Percentiles rank a stretch among this genome's conserved stretches.
Conservation (phyloP, 2,888 invertebrate species). For the Cheilosia vernalis region DNA sequence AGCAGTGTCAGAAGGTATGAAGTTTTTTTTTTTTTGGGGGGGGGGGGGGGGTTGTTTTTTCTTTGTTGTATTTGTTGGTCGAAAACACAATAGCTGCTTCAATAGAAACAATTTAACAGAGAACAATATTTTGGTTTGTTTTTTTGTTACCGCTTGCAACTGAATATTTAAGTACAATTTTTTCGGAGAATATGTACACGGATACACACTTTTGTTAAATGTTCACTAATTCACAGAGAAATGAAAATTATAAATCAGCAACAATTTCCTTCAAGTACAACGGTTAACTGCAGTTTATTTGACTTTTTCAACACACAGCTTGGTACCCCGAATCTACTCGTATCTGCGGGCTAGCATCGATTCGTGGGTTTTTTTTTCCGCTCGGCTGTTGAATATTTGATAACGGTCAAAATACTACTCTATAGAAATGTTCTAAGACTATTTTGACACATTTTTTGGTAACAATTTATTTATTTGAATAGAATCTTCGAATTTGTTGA, state of each 20-base stretch:
- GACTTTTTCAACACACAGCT: neutral
- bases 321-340: neutral
- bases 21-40: slow-evolving; percentile 4
- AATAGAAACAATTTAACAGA: slow-evolving; percentile 40
- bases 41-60: neutral
- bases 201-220: neutral
- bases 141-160: slow-evolving; percentile 10
- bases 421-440: neutral
- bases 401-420: slow-evolving; percentile 43
- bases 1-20: slow-evolving; percentile 38
- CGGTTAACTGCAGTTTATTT: slow-evolving; percentile 17
- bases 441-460: neutral
- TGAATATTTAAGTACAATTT: slow-evolving; percentile 24
- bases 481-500: neutral
- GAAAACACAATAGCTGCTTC: slow-evolving; percentile 20
- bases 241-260: neutral
- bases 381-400: slow-evolving; percentile 55
- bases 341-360: slow-evolving; percentile 23
- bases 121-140: slow-evolving; percentile 15
- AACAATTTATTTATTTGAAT: slow-evolving; percentile 11
- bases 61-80: neutral
- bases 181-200: slow-evolving; percentile 1
- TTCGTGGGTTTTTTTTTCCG: slow-evolving; percentile 29
- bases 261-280: neutral
- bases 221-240: neutral